Percentiles rank a stretch among this genome's conserved stretches.
Conservation (phyloP, 2,797 vertebrate species). For the Intellagama lesueurii region DNA sequence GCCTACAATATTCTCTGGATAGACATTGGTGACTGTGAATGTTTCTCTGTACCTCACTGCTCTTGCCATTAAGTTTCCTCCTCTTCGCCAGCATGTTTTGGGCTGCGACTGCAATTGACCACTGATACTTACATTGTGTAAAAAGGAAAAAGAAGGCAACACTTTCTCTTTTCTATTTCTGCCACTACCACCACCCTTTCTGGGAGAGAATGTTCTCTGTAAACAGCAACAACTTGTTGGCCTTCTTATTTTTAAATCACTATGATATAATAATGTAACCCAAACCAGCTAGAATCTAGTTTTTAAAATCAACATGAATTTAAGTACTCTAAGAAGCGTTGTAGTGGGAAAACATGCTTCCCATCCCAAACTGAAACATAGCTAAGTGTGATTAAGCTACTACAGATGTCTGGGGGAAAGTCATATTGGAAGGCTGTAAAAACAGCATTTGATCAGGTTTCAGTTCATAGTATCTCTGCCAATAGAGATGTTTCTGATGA, state of each 20-base stretch:
- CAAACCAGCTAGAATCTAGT: neutral
- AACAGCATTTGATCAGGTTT: neutral
- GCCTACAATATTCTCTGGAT: conserved; percentile 57
- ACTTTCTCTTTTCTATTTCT: neutral
- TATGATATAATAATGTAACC: neutral
- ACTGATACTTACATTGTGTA: neutral
- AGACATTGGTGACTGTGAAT: conserved; percentile 40
- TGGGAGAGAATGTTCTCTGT: neutral
- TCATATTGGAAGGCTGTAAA: neutral
- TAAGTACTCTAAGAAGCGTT: neutral
- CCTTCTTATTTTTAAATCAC: neutral
- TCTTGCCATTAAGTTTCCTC: no score
- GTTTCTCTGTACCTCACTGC: conserved; percentile 14
- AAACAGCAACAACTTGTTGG: neutral
- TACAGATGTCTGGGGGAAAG: neutral
- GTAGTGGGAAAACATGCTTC: neutral
- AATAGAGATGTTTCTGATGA: neutral
- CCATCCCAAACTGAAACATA: neutral
- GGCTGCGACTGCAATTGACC: no score
- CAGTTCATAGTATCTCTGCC: neutral
- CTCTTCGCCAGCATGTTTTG: no score
- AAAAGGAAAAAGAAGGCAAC: neutral
- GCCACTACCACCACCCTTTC: neutral
- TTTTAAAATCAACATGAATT: neutral
- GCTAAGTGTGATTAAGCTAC: neutral